These are phyloP conservation scores for Pyrrhosoma nymphula DNA, from an alignment of 2,888 invertebrate genomes.

Conservation along the genomic window DNA sequence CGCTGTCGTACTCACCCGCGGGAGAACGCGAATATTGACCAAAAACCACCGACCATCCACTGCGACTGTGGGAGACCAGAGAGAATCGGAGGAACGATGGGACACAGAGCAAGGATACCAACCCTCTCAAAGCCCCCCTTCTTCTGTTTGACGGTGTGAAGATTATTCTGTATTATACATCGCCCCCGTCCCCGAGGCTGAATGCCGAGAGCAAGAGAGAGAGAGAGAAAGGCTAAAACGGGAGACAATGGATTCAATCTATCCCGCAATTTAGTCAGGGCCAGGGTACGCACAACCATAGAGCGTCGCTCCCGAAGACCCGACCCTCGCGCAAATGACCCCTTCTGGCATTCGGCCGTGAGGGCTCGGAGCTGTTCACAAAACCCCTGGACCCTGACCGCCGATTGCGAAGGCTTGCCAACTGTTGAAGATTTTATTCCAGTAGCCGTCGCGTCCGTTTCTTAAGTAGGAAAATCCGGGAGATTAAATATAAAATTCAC, in stretches of 20 bases:
- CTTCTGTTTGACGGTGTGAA: neutral
- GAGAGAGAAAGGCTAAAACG: too few relatives aligned
- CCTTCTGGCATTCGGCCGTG: neutral
- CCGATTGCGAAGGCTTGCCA: neutral
- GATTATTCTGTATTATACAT: neutral
- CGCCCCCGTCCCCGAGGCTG: neutral
- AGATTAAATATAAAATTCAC: too few relatives aligned
- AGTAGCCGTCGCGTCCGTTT: too few relatives aligned
- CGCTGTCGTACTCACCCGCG: neutral
- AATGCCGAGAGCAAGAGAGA: neutral
- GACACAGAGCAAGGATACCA: neutral
- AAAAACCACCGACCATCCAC: neutral
- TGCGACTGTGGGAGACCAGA: neutral
- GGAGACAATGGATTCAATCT: constrained; percentile 11
- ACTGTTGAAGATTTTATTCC: too few relatives aligned
- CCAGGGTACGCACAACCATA: neutral
- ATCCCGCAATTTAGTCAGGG: neutral
- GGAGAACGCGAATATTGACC: neutral
- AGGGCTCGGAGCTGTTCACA: neutral
- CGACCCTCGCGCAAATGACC: neutral
- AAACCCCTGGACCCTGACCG: neutral
- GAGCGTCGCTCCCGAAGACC: neutral
- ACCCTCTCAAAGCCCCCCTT: neutral
- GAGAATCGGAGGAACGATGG: neutral
- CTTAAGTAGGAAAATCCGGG: too few relatives aligned